Evolutionary conservation across 2,113 vertebrate genomes (phyloP).

Genomic region (Sylvietta virens): DNA sequence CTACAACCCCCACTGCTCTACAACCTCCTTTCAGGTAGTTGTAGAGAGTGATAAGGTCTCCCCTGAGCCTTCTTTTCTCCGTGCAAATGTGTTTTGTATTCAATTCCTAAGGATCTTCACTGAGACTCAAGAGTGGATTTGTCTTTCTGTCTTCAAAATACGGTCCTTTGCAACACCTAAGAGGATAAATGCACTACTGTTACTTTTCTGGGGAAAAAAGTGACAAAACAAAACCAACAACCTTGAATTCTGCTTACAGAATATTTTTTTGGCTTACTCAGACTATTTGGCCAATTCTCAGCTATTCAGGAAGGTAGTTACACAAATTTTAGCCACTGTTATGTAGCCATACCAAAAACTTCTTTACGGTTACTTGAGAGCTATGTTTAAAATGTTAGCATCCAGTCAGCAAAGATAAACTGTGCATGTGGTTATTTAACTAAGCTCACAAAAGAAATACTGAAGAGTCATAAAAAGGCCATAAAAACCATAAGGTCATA

Average conservation of each 20-base stretch:
- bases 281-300: background rate
- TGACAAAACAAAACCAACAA: background rate
- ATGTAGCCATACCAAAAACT: background rate
- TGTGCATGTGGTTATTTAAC: background rate
- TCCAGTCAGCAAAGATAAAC: background rate
- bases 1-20: no score
- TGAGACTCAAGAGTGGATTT: background rate
- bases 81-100: background rate
- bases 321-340: background rate
- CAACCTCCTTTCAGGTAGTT: background rate
- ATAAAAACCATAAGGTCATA: background rate
- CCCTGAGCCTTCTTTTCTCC: background rate
- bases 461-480: background rate
- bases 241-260: background rate
- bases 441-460: background rate
- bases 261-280: background rate
- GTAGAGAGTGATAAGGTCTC: background rate
- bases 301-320: background rate
- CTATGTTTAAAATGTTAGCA: background rate
- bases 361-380: background rate
- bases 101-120: background rate
- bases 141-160: background rate
- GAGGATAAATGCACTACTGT: background rate
- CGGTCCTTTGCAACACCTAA: background rate
- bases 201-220: background rate